Percentiles rank a stretch among this genome's conserved stretches.
phyloP scores from a whole-genome alignment of 1,140 invertebrate species.

The Drosophila yakuba region DNA sequence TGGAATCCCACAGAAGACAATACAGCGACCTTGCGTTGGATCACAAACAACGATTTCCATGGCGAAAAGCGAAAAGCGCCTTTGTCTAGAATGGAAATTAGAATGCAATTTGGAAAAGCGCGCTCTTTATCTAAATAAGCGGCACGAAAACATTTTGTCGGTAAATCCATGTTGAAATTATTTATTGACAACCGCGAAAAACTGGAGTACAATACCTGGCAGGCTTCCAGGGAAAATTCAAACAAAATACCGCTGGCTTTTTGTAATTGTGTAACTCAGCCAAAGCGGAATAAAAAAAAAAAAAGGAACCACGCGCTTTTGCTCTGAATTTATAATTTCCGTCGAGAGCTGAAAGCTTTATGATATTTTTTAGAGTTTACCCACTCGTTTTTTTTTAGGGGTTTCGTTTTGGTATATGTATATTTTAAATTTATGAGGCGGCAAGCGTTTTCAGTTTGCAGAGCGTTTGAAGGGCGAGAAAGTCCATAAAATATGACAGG shows the following conservation, averaged over 20 bases:
- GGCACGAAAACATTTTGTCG: constrained; percentile 21
- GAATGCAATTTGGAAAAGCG: constrained; percentile 10
- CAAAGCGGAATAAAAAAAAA: constrained; percentile 3
- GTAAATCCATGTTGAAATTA: constrained; percentile 46
- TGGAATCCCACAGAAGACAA: constrained; percentile 12
- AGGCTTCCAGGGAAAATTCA: constrained; percentile 31
- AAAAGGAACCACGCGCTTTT: constrained; percentile 26
- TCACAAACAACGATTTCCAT: constrained; percentile 22
- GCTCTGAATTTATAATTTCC: constrained; percentile 76
- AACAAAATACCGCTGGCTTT: constrained; percentile 43
- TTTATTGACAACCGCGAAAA: constrained; percentile 56
- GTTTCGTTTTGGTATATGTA: constrained; percentile 20
- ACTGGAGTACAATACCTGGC: constrained; percentile 45
- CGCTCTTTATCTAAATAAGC: constrained; percentile 11
- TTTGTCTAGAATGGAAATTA: constrained; percentile 37
- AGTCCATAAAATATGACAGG: constrained; percentile 65
- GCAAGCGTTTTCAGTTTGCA: constrained; percentile 41
- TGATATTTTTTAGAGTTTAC: constrained; percentile 25
- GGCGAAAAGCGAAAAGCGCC: constrained; percentile 25
- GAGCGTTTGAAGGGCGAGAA: not conserved
- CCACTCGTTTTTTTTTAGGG: constrained; percentile 1
- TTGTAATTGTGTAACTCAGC: constrained; percentile 54
- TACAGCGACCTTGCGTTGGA: constrained; percentile 45
- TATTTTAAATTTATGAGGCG: constrained; percentile 61
- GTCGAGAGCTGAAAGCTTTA: constrained; percentile 52